A percentile compares a stretch with the other conserved stretches of the same genome.
phyloP scores from a whole-genome alignment of 2,797 vertebrate genomes.

The Halcyon smyrnensis region DNA sequence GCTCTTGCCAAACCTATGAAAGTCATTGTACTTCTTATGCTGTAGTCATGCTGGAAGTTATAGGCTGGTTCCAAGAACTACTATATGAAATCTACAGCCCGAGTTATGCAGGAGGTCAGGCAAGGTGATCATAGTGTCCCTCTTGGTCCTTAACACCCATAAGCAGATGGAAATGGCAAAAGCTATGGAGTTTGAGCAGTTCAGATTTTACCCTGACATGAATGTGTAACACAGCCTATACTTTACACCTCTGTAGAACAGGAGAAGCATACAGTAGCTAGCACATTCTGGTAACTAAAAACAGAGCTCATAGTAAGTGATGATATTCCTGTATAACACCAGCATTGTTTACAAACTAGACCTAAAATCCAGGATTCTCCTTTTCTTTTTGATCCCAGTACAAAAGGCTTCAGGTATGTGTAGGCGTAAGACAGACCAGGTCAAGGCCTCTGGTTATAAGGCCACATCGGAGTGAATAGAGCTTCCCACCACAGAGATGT shows the following conservation, averaged over 20 bases:
- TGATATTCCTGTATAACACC: background rate
- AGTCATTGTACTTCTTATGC: background rate
- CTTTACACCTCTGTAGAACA: background rate
- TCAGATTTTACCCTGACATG: background rate
- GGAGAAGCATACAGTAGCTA: background rate
- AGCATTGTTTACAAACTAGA: background rate
- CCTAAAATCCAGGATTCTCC: background rate
- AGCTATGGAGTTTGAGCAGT: background rate
- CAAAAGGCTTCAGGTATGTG: background rate
- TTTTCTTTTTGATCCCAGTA: background rate
- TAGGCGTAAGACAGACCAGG: too few relatives aligned
- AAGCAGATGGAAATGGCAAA: background rate
- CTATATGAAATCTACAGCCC: rapidly evolving
- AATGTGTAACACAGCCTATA: background rate
- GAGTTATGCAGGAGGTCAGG: slow-evolving; percentile 4
- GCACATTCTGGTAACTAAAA: background rate
- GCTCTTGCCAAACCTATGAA: background rate
- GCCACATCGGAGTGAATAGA: background rate
- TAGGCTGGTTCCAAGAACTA: background rate
- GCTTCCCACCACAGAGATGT: background rate
- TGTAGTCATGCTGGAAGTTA: background rate
- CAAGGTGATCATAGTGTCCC: background rate
- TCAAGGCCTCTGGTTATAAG: background rate
- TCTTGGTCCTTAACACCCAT: background rate
- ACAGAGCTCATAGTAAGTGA: background rate